These are phyloP conservation scores for Psilanteris sp. DNA, from an alignment of 1,140 invertebrate species.

Conservation along the genomic window DNA sequence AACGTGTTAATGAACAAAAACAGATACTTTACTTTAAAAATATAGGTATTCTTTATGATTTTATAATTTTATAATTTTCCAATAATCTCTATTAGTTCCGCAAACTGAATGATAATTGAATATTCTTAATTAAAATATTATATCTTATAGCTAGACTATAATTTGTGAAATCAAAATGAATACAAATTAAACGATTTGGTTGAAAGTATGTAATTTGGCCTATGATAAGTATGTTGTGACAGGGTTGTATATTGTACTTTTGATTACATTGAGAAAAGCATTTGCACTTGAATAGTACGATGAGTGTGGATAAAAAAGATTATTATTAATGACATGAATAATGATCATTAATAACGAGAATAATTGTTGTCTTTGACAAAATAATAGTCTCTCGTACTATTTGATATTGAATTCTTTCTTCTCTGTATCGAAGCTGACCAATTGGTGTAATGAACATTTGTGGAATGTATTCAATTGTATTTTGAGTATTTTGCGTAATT, in stretches of 20 bases:
- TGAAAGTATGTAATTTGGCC: constrained; percentile 19
- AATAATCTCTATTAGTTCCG: no score
- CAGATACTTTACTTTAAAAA: no score
- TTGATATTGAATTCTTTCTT: constrained; percentile 9
- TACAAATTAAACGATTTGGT: constrained; percentile 3
- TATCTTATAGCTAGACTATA: constrained; percentile 1
- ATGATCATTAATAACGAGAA: no score
- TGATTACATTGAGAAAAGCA: constrained; percentile 10
- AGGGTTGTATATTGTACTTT: constrained; percentile 8
- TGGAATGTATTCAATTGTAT: constrained; percentile 36
- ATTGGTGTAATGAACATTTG: constrained; percentile 18
- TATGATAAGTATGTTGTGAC: constrained; percentile 16
- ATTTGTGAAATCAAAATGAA: constrained; percentile 12
- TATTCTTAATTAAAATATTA: no score
- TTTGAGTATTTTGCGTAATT: constrained; percentile 32
- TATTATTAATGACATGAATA: no score
- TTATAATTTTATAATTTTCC: no score
- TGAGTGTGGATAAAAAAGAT: no score
- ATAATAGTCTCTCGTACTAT: background rate
- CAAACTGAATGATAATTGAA: no score
- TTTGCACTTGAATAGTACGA: background rate
- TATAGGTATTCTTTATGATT: no score
- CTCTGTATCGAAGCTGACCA: constrained; percentile 9
- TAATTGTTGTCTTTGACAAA: no score
- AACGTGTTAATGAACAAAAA: no score